Conservation (phyloP, 2,113 vertebrate species). For the Tragelaphus strepsiceros region DNA sequence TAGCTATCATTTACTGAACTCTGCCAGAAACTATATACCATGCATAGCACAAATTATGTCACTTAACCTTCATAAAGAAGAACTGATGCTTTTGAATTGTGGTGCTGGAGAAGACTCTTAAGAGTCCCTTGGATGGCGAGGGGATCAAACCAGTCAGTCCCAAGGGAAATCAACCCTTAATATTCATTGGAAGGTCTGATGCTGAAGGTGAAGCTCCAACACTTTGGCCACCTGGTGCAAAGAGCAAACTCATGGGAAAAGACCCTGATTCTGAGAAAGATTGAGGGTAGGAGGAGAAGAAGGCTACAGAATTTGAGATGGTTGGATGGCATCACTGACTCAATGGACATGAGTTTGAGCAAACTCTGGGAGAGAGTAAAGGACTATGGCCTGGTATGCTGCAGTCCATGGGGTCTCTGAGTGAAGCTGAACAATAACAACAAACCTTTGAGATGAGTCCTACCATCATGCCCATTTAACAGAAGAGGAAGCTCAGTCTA, state of each 20-base stretch:
- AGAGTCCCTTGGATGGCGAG: neutral
- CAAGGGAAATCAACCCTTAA: neutral
- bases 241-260: neutral
- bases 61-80: neutral
- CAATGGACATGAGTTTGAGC: neutral
- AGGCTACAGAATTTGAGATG: neutral
- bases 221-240: neutral
- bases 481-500: neutral
- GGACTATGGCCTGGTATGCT: neutral
- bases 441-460: neutral
- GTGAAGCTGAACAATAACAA: neutral
- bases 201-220: neutral
- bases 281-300: neutral
- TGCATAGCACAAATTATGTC: neutral
- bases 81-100: neutral
- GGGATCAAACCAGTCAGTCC: neutral
- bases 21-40: neutral
- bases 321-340: neutral
- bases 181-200: neutral
- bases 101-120: neutral
- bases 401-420: neutral
- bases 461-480: neutral
- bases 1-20: neutral
- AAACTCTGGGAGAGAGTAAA: neutral
- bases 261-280: neutral